These are phyloP conservation scores for Hydraecia micacea DNA, from an alignment of 2,888 invertebrate genomes.

Conservation along the genomic window DNA sequence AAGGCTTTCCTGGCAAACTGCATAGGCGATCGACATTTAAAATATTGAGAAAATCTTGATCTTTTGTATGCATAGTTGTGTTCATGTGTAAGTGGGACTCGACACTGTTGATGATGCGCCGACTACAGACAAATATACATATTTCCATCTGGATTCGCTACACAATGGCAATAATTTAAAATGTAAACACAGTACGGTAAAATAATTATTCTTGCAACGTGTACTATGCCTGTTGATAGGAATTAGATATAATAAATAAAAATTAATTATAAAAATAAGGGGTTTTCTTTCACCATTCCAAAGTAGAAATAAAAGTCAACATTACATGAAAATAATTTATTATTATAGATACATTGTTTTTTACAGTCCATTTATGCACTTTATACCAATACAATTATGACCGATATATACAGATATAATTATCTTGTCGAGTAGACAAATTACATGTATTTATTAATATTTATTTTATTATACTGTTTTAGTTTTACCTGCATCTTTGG, in stretches of 20 bases:
- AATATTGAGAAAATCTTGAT: constrained; percentile 66
- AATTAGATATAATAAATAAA: constrained; percentile 90
- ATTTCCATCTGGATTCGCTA: constrained; percentile 64
- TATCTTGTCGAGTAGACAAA: constrained; percentile 10
- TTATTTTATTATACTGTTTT: constrained; percentile 26
- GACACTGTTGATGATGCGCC: constrained; percentile 69
- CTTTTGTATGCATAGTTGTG: constrained; percentile 76
- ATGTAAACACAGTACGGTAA: constrained; percentile 80
- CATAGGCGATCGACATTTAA: constrained; percentile 77
- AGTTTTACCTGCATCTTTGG: constrained; percentile 50
- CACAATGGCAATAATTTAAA: constrained; percentile 70
- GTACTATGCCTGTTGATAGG: constrained; percentile 89
- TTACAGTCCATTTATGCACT: constrained; percentile 28
- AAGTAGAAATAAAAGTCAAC: constrained; percentile 52
- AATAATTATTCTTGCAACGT: constrained; percentile 88
- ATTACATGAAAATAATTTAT: constrained; percentile 65
- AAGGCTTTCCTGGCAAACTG: constrained; percentile 86
- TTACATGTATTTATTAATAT: constrained; percentile 20
- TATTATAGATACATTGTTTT: constrained; percentile 47
- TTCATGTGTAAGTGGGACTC: constrained; percentile 67
- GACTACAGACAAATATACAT: constrained; percentile 52
- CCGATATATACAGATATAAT: constrained; percentile 16
- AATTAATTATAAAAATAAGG: constrained; percentile 84
- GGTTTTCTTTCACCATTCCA: constrained; percentile 71
- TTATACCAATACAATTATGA: constrained; percentile 18